A percentile compares a stretch with the other conserved stretches of the same genome.
phyloP scores from a whole-genome alignment of 2,113 vertebrate genomes.

The Mola mola region DNA sequence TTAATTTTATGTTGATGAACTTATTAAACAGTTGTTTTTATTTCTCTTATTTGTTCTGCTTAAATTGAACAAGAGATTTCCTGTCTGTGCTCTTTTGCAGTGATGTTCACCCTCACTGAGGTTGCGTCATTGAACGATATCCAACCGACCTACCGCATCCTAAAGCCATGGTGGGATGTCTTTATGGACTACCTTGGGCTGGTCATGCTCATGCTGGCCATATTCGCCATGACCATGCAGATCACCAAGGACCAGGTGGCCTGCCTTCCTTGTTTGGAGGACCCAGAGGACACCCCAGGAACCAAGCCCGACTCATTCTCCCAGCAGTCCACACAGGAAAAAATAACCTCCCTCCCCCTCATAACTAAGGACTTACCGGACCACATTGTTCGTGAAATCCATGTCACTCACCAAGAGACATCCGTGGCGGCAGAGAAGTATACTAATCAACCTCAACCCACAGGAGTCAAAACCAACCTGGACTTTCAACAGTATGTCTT shows the following conservation, averaged over 20 bases:
- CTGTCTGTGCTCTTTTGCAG: slow-evolving; percentile 79
- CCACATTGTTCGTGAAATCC: slow-evolving; percentile 44
- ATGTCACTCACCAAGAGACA: slow-evolving; percentile 43
- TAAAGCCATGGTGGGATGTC: slow-evolving; percentile 99
- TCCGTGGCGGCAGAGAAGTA: slow-evolving; percentile 42
- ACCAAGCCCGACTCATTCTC: slow-evolving; percentile 1
- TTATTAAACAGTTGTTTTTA: background rate
- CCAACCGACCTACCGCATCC: slow-evolving; percentile 95
- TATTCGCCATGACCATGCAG: slow-evolving; percentile 98
- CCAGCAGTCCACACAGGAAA: slow-evolving; percentile 9
- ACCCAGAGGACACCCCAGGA: slow-evolving; percentile 28
- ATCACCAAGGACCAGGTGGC: slow-evolving; percentile 98
- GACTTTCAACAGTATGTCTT: slow-evolving; percentile 98
- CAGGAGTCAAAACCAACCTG: slow-evolving; percentile 90
- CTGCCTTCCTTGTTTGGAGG: slow-evolving; percentile 90
- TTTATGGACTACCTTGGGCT: slow-evolving; percentile 99
- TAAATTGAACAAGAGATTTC: no score
- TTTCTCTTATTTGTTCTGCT: background rate
- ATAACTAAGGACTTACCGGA: slow-evolving; percentile 66
- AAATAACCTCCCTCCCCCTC: slow-evolving; percentile 47
- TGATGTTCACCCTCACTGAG: slow-evolving; percentile 98
- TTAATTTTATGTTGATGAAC: no score
- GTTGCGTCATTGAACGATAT: slow-evolving; percentile 97
- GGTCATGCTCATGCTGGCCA: slow-evolving; percentile 97
- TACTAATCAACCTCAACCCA: slow-evolving; percentile 78